Evolutionary conservation across 2,888 invertebrate genomes (phyloP).

Genomic region (Tridacna crocea): DNA sequence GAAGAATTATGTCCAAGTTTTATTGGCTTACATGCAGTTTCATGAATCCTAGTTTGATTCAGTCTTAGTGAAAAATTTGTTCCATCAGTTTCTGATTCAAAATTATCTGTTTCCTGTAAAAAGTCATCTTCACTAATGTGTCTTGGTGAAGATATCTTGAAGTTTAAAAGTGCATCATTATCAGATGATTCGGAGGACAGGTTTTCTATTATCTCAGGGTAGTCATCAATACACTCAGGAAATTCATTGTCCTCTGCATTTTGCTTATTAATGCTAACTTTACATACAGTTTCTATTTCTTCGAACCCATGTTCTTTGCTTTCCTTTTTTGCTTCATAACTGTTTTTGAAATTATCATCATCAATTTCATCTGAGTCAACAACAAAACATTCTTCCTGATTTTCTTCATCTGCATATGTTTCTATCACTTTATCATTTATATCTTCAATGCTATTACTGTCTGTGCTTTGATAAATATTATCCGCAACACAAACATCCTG

Average conservation of each 20-base stretch:
- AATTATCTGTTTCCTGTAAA: neutral
- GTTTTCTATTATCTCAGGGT: neutral
- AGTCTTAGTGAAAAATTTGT: neutral
- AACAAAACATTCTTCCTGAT: too few relatives aligned
- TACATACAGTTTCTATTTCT: neutral
- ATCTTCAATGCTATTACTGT: too few relatives aligned
- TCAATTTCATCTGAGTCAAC: neutral
- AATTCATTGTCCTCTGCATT: neutral
- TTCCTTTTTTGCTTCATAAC: neutral
- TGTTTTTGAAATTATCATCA: neutral
- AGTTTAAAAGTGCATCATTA: conserved; percentile 17
- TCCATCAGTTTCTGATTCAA: neutral
- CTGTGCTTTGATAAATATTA: too few relatives aligned
- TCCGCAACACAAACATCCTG: too few relatives aligned
- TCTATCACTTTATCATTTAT: too few relatives aligned
- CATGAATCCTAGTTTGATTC: neutral
- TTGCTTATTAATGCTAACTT: neutral
- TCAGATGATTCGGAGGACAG: neutral
- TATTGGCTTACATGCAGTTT: too few relatives aligned
- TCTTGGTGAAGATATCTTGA: conserved; percentile 32
- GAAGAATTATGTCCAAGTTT: too few relatives aligned
- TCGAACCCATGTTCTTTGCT: neutral
- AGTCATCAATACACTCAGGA: neutral
- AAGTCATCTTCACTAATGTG: conserved; percentile 39
- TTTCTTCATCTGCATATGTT: too few relatives aligned